These are phyloP conservation scores for Xiphias gladius DNA, from an alignment of 2,113 vertebrate genomes.

Conservation along the genomic window DNA sequence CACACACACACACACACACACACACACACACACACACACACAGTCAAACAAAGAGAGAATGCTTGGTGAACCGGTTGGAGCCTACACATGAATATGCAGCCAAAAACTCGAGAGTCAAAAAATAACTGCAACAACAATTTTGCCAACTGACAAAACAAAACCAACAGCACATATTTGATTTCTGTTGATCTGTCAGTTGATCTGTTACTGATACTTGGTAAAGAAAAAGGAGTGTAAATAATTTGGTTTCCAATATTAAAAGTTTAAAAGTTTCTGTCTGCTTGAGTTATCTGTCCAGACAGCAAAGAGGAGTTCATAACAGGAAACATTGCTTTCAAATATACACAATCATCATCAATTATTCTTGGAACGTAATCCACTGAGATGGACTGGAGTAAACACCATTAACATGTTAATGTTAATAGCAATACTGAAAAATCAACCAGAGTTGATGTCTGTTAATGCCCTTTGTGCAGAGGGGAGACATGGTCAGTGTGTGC, in stretches of 20 bases:
- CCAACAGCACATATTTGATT: conserved; percentile 34
- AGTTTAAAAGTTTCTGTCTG: conserved; percentile 17
- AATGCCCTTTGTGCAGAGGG: not conserved
- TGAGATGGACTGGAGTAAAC: conserved; percentile 23
- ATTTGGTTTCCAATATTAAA: conserved; percentile 8
- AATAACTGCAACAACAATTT: conserved; percentile 30
- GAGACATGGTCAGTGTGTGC: not conserved
- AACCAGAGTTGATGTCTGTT: not conserved
- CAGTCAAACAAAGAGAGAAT: conserved; percentile 36
- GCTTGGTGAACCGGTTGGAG: conserved; percentile 51
- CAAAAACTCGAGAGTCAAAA: conserved; percentile 40
- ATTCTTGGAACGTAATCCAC: not conserved
- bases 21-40: not conserved
- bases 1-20: conserved; percentile 27
- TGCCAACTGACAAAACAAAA: conserved; percentile 41
- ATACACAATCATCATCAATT: not conserved
- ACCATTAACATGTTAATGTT: conserved; percentile 32
- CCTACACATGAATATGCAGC: conserved; percentile 29
- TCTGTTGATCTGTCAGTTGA: not conserved
- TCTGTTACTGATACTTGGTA: conserved; percentile 1
- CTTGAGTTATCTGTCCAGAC: conserved; percentile 1
- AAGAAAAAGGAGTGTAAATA: not conserved
- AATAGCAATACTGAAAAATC: conserved; percentile 3
- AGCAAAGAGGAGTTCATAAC: not conserved
- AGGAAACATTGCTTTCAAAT: conserved; percentile 22